Percentiles rank a stretch among this genome's conserved stretches.
phyloP scores from a whole-genome alignment of 2,113 vertebrate species.

The Okapia johnstoni region DNA sequence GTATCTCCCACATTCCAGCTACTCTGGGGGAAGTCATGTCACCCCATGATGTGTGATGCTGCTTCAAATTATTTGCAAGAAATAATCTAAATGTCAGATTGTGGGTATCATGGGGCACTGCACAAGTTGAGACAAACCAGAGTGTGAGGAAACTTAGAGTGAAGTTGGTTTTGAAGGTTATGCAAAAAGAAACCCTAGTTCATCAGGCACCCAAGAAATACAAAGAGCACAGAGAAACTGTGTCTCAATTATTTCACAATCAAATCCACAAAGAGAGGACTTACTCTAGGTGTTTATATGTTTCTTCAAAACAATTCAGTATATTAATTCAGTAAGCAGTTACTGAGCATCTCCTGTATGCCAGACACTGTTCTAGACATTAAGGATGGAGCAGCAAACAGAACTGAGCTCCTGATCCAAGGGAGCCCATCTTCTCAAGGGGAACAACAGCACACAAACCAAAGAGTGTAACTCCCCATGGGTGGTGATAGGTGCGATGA shows the following conservation, averaged over 20 bases:
- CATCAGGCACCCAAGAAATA: neutral
- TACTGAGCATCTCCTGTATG: neutral
- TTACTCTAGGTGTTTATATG: neutral
- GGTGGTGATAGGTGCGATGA: neutral
- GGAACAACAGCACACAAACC: neutral
- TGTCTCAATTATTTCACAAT: neutral
- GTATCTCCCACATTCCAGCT: slow-evolving; percentile 7
- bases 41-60: slow-evolving; percentile 15
- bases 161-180: neutral
- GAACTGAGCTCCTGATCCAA: neutral
- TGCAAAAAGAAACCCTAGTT: neutral
- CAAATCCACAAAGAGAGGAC: neutral
- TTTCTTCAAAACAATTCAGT: neutral
- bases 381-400: neutral
- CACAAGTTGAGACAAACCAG: slow-evolving; percentile 60
- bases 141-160: slow-evolving; percentile 37
- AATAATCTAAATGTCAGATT: slow-evolving; percentile 66
- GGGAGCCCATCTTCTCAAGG: neutral
- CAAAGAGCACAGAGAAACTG: neutral
- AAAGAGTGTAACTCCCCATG: neutral
- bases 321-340: neutral
- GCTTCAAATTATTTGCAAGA: slow-evolving; percentile 61
- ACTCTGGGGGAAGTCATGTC: slow-evolving; percentile 21
- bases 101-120: slow-evolving; percentile 43
- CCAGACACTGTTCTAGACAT: neutral